phyloP scores from a whole-genome alignment of 2,113 vertebrate genomes.

The Lichenostomus cassidix region DNA sequence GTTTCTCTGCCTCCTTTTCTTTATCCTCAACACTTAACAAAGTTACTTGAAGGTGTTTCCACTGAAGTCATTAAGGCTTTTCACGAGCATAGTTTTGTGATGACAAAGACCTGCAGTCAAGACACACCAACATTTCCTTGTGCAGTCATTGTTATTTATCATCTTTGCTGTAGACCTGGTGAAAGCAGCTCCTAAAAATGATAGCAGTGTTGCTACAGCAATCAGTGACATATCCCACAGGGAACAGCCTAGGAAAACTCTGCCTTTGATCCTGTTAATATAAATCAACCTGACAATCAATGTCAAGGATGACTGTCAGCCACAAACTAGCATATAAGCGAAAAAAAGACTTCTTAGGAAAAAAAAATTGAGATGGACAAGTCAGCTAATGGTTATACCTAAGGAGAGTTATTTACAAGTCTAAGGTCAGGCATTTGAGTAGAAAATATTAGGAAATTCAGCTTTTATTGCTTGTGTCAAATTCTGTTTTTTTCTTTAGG shows the following conservation, averaged over 20 bases:
- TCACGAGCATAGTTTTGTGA: neutral
- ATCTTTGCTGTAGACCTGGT: neutral
- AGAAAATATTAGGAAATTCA: conserved; percentile 1
- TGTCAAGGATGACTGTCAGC: conserved; percentile 28
- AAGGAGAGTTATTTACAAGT: neutral
- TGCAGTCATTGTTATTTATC: neutral
- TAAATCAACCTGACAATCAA: conserved; percentile 52
- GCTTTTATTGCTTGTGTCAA: neutral
- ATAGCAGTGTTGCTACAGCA: neutral
- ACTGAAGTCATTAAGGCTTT: neutral
- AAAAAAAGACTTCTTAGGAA: neutral
- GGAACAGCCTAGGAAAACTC: neutral
- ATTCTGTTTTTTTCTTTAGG: neutral
- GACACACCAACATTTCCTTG: neutral
- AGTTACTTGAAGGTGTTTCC: neutral
- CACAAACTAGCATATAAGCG: neutral
- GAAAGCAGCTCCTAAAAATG: conserved; percentile 1
- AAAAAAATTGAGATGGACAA: neutral
- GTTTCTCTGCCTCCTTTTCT: neutral
- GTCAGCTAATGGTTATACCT: neutral
- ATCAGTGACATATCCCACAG: conserved; percentile 9
- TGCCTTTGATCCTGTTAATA: conserved; percentile 17
- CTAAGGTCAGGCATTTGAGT: neutral
- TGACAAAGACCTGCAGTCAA: neutral
- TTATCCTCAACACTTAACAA: neutral